Percentiles rank a stretch among this genome's conserved stretches.
Conservation (phyloP, 2,888 invertebrate species). For the Cryptocephalus primarius region DNA sequence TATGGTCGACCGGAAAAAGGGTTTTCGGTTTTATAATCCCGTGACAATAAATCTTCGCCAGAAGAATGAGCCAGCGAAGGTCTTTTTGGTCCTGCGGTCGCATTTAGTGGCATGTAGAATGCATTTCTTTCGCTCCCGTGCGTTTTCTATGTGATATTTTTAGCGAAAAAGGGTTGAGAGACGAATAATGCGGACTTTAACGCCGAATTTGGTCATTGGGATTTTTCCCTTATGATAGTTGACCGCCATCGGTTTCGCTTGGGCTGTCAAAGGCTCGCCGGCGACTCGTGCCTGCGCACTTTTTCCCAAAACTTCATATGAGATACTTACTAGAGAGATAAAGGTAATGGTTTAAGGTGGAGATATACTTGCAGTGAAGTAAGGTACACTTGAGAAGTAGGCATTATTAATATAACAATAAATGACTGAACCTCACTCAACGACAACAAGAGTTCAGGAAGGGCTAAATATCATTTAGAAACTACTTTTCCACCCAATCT, state of each 20-base stretch:
- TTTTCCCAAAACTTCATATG: too few relatives aligned
- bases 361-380: too few relatives aligned
- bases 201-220: not conserved
- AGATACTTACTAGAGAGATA: too few relatives aligned
- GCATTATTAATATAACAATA: too few relatives aligned
- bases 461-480: too few relatives aligned
- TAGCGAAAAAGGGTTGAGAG: not conserved
- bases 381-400: too few relatives aligned
- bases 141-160: not conserved
- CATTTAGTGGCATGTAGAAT: not conserved
- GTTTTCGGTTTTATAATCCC: slow-evolving; percentile 11
- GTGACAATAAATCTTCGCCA: slow-evolving; percentile 9
- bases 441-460: too few relatives aligned
- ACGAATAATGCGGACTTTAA: not conserved
- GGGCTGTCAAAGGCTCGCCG: not conserved
- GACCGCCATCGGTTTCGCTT: not conserved
- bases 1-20: slow-evolving; percentile 12
- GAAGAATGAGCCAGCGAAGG: not conserved
- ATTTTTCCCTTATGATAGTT: not conserved
- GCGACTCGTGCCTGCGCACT: not conserved
- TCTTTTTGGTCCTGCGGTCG: not conserved
- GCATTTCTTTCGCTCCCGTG: not conserved
- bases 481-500: too few relatives aligned
- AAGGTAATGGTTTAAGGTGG: too few relatives aligned
- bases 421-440: too few relatives aligned